Evolutionary conservation across 2,888 invertebrate genomes (phyloP).

Genomic region (Phania funesta): DNA sequence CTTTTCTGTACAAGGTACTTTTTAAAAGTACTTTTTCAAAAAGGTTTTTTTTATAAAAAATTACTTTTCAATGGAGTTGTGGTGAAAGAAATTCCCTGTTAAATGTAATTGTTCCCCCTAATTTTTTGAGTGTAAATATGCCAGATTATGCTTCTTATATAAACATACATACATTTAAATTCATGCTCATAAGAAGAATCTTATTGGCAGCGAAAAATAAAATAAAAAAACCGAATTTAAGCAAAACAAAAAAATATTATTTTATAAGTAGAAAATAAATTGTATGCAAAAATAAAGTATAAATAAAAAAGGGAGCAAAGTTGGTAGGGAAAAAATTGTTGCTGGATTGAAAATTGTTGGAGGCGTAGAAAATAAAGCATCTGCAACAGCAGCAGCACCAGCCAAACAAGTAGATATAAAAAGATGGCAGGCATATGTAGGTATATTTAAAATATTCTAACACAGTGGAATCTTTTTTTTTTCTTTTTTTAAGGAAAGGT

Average conservation of each 20-base stretch:
- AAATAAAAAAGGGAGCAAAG: constrained; percentile 32
- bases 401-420: constrained; percentile 8
- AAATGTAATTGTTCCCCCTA: background rate
- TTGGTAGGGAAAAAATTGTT: constrained; percentile 41
- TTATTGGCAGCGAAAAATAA: constrained; percentile 40
- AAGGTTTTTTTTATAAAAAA: background rate
- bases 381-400: background rate
- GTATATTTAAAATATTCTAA: constrained; percentile 32
- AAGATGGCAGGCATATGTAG: too few relatives aligned
- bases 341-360: constrained; percentile 34
- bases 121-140: constrained; percentile 26
- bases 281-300: constrained; percentile 47
- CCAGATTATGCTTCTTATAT: constrained; percentile 36
- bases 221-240: constrained; percentile 8
- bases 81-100: background rate
- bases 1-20: background rate
- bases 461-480: background rate
- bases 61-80: background rate
- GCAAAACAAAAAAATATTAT: constrained; percentile 21
- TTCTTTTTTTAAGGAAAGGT: constrained; percentile 45
- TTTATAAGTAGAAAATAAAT: constrained; percentile 56
- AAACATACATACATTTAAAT: constrained; percentile 27
- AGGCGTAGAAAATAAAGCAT: constrained; percentile 12
- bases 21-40: background rate
- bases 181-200: constrained; percentile 29